Evolutionary conservation across 2,113 vertebrate genomes (phyloP).

Genomic region (Fulica atra): DNA sequence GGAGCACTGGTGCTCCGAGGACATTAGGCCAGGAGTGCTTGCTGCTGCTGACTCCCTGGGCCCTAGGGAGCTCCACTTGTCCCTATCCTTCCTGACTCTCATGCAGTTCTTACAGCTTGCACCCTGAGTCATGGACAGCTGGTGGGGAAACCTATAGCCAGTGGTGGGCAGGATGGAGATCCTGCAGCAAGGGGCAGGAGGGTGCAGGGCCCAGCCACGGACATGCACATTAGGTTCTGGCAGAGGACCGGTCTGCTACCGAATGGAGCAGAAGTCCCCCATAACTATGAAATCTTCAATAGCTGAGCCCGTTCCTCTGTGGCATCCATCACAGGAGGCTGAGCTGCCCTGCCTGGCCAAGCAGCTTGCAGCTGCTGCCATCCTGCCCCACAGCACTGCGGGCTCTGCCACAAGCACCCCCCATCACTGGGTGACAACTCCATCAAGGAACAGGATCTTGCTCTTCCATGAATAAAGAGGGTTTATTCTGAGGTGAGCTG

Average conservation of each 20-base stretch:
- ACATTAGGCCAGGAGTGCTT: background rate
- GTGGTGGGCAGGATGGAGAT: background rate
- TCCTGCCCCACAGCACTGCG: background rate
- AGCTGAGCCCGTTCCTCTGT: background rate
- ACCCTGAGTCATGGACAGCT: background rate
- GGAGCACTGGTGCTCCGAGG: background rate
- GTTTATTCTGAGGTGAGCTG: background rate
- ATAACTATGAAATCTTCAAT: background rate
- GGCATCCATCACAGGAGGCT: background rate
- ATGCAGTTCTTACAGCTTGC: background rate
- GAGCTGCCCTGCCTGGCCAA: background rate
- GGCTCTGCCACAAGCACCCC: background rate
- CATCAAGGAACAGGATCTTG: background rate
- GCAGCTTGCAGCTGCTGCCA: background rate
- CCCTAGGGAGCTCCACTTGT: background rate
- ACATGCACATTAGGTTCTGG: accelerated
- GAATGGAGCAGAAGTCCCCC: background rate
- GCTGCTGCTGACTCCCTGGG: background rate
- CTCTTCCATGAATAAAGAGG: background rate
- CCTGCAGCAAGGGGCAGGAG: background rate
- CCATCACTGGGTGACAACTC: background rate
- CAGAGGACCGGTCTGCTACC: background rate
- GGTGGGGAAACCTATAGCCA: background rate
- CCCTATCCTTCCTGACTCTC: background rate
- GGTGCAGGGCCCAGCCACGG: background rate